Base-by-base conservation (phyloP, 2,888 invertebrate genomes). In the Drosophila nigritarsus region DNA sequence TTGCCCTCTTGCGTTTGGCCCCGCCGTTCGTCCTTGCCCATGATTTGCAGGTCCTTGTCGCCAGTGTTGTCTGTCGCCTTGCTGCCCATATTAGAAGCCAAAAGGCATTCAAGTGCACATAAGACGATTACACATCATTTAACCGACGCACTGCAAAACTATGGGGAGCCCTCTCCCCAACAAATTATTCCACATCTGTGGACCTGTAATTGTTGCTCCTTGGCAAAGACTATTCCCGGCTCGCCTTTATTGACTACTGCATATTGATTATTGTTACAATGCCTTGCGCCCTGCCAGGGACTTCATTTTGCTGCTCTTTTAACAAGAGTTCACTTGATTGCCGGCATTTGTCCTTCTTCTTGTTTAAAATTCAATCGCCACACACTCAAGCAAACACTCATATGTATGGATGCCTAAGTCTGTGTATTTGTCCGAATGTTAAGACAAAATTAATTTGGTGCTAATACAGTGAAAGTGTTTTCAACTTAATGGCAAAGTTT, bases 101-200 rank as follows among this genome's bases (percentile, higher is more conserved):
- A 91, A 90, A 91, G 91, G 92, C 92, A 91, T 91, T 91, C 88
- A 84, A 91, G 91, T 90, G 91, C 87, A 84, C 89, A 87, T 91
- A 91, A 91, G 92, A 92, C 91, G 91, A 91, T 91, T 91, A 92
- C 91, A 92, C 91, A 91, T 91, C 91, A 91, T 91, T 91, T 91
- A 91, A 91, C 91, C 85, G 92, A 86, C 90, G 89, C 77, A 78
- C 81, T 79, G 73, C 77, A 83, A 79, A 90, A 83, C 88, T 85
- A 86, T 82, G 78, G 73, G 56, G 65, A 51, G 24, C 18, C 5
- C 7, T 9, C 20, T 18, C 3, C 38, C 11, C 11, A 5, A 11
- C 3, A 11, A 42, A 36, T 9, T 54, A 45, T 62, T 59, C 54
- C 56, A 56, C 40, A 40, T 56, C 56, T 42, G 56, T 63, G 65